Conservation (phyloP, 2,888 invertebrate genomes). For the Bugula neritina region DNA sequence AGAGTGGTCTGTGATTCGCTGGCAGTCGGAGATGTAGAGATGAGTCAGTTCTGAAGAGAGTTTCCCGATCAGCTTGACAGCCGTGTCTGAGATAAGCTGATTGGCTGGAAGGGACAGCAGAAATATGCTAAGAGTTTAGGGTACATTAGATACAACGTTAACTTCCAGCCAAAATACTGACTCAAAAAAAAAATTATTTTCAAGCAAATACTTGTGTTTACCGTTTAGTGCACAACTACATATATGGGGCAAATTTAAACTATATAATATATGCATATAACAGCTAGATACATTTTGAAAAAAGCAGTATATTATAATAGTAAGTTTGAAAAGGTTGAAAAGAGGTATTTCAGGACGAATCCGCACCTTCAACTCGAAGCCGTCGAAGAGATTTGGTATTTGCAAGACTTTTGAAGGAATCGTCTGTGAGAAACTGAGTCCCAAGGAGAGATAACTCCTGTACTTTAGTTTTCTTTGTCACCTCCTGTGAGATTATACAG, state of each 20-base stretch:
- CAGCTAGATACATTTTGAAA: too few relatives aligned
- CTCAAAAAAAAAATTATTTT: too few relatives aligned
- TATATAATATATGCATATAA: too few relatives aligned
- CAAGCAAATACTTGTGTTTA: too few relatives aligned
- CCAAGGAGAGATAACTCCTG: constrained; percentile 46
- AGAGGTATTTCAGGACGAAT: too few relatives aligned
- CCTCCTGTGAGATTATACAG: constrained; percentile 33
- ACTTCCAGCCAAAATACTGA: too few relatives aligned
- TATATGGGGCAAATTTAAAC: too few relatives aligned
- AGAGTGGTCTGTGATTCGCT: constrained; percentile 45
- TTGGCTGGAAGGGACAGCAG: constrained; percentile 40
- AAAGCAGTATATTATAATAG: too few relatives aligned
- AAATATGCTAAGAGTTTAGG: too few relatives aligned
- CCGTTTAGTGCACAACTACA: too few relatives aligned
- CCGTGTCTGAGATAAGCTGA: constrained; percentile 45
- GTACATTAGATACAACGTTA: too few relatives aligned
- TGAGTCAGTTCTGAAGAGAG: constrained; percentile 45
- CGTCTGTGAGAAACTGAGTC: constrained; percentile 47
- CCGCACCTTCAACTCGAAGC: constrained; percentile 48
- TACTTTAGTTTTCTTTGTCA: constrained; percentile 41
- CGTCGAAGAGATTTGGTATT: constrained; percentile 40
- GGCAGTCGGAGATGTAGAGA: constrained; percentile 50
- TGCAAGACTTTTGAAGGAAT: constrained; percentile 44
- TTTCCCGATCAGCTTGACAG: constrained; percentile 44
- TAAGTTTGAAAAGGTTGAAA: too few relatives aligned